These are phyloP conservation scores for Erannis defoliaria DNA, from an alignment of 2,888 invertebrate genomes.

Conservation along the genomic window DNA sequence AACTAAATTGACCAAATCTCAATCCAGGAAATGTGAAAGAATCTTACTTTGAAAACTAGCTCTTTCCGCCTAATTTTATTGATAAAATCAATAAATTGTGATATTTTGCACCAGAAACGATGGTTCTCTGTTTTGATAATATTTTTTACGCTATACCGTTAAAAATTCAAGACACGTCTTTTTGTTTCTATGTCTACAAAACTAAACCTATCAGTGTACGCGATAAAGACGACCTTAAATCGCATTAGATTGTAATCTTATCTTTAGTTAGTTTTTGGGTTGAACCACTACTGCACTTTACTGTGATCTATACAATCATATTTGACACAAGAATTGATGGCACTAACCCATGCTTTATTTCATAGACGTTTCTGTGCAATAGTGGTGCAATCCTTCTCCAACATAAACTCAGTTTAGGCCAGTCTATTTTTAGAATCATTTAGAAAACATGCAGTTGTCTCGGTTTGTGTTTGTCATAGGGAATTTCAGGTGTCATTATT, in stretches of 20 bases:
- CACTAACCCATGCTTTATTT: neutral
- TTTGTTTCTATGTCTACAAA: constrained; percentile 53
- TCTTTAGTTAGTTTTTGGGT: constrained; percentile 30
- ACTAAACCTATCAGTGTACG: constrained; percentile 47
- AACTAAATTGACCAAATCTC: neutral
- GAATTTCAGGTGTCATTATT: constrained; percentile 54
- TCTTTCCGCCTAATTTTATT: constrained; percentile 37
- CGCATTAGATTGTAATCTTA: constrained; percentile 52
- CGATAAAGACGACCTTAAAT: constrained; percentile 47
- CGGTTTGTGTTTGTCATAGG: constrained; percentile 64
- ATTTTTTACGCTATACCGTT: constrained; percentile 7
- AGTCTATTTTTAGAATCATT: constrained; percentile 46
- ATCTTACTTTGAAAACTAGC: constrained; percentile 6
- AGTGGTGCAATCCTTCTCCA: constrained; percentile 23
- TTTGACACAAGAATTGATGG: neutral
- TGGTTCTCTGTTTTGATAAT: constrained; percentile 3
- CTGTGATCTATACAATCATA: neutral
- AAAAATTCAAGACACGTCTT: constrained; percentile 46
- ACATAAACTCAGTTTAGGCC: constrained; percentile 39
- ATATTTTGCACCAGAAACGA: constrained; percentile 19
- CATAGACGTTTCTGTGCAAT: neutral
- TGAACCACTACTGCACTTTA: constrained; percentile 17
- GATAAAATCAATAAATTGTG: constrained; percentile 35
- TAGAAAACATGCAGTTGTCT: constrained; percentile 50
- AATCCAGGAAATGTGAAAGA: constrained; percentile 4